phyloP scores from a whole-genome alignment of 2,888 invertebrate species.

The Slavum lentiscoides region DNA sequence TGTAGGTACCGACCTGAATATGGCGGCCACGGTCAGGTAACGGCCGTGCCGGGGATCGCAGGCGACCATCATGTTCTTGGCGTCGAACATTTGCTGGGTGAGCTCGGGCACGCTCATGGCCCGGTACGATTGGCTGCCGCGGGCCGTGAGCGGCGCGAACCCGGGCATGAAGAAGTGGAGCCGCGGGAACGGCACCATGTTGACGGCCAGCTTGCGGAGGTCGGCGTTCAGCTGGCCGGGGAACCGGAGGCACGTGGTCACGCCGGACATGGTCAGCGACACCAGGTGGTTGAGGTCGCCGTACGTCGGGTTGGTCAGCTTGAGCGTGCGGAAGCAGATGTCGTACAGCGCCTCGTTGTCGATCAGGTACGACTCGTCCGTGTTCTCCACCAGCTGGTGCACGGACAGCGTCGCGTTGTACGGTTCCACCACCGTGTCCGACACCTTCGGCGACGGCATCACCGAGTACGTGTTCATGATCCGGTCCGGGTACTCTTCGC shows the following conservation, averaged over 20 bases:
- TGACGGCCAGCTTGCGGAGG: conserved; percentile 65
- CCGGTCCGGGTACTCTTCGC: conserved; percentile 84
- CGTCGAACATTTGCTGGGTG: conserved; percentile 63
- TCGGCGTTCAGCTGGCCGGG: conserved; percentile 67
- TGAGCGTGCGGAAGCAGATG: conserved; percentile 69
- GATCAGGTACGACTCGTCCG: conserved; percentile 69
- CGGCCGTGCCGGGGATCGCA: conserved; percentile 65
- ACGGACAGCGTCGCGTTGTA: conserved; percentile 70
- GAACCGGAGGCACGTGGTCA: conserved; percentile 68
- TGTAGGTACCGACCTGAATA: conserved; percentile 55
- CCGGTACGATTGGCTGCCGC: conserved; percentile 64
- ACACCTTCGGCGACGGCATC: conserved; percentile 82
- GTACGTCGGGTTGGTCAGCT: conserved; percentile 69
- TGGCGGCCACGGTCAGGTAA: conserved; percentile 65
- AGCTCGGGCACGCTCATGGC: conserved; percentile 64
- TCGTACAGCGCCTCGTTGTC: conserved; percentile 70
- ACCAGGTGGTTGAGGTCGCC: conserved; percentile 72
- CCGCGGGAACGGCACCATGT: conserved; percentile 70
- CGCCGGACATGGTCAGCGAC: conserved; percentile 63
- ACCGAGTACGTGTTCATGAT: conserved; percentile 87
- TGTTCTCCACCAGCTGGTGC: conserved; percentile 68
- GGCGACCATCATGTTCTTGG: conserved; percentile 67
- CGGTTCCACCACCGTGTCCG: conserved; percentile 69
- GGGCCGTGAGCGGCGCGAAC: conserved; percentile 66
- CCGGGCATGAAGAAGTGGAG: conserved; percentile 67